Evolutionary conservation across 2,797 vertebrate genomes (phyloP).

Genomic region (Sebastes baramenuke): DNA sequence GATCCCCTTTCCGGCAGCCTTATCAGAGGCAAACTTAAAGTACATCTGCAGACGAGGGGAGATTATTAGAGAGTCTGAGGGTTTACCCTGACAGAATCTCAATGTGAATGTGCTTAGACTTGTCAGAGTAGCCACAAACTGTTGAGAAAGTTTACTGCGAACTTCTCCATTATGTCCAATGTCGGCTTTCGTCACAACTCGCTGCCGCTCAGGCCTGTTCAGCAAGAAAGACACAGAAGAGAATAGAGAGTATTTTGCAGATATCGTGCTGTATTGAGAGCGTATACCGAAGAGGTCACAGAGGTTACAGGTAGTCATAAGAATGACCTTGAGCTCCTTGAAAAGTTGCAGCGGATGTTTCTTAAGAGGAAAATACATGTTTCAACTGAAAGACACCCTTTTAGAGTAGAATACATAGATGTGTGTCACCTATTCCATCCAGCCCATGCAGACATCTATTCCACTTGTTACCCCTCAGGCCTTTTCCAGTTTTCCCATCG

Average conservation of each 20-base stretch:
- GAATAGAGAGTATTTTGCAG: background rate
- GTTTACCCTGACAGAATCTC: slow-evolving; percentile 64
- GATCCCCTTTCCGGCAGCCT: slow-evolving; percentile 64
- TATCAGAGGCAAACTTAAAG: slow-evolving; percentile 75
- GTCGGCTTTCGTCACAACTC: background rate
- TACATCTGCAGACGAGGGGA: slow-evolving; percentile 67
- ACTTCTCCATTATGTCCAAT: slow-evolving; percentile 20
- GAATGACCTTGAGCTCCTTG: background rate
- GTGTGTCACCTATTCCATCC: background rate
- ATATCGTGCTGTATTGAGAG: background rate
- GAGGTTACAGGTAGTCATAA: background rate
- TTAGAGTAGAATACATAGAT: background rate
- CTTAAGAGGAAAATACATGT: background rate
- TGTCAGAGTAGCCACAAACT: slow-evolving; percentile 26
- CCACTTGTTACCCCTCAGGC: slow-evolving; percentile 14
- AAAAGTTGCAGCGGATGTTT: background rate
- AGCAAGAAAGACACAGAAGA: background rate
- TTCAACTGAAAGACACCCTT: background rate
- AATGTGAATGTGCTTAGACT: slow-evolving; percentile 37
- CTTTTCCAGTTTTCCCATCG: background rate
- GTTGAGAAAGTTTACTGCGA: slow-evolving; percentile 44
- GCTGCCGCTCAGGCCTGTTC: background rate
- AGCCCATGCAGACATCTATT: slow-evolving; percentile 16
- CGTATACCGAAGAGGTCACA: background rate
- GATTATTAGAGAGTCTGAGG: slow-evolving; percentile 63